Conservation (phyloP, 2,113 vertebrate genomes). For the Bucco capensis region DNA sequence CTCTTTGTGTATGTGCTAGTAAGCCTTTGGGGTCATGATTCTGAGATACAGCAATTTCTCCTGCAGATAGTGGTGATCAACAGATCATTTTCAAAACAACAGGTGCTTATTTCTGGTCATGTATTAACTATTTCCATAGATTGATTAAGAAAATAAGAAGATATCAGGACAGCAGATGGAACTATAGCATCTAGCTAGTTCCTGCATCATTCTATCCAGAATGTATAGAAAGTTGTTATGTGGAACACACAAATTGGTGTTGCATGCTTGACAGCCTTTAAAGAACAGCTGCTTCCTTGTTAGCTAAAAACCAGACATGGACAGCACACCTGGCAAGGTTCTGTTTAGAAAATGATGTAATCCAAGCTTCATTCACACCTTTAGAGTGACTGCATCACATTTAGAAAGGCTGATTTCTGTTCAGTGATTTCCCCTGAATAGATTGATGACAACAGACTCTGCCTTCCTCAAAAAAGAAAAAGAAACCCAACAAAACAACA, state of each 20-base stretch:
- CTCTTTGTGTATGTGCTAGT: neutral
- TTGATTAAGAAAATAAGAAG: neutral
- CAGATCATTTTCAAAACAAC: neutral
- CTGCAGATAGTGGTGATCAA: neutral
- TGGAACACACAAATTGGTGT: neutral
- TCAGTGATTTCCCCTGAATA: neutral
- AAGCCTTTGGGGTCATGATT: neutral
- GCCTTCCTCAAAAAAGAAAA: neutral
- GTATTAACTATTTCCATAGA: neutral
- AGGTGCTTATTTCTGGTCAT: neutral
- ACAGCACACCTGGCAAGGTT: neutral
- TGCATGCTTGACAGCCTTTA: neutral
- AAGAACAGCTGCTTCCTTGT: neutral
- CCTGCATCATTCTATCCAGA: neutral
- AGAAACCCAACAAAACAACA: no score
- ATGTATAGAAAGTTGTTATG: neutral
- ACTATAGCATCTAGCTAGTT: neutral
- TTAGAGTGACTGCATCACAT: neutral
- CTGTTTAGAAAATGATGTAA: neutral
- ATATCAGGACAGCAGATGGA: neutral
- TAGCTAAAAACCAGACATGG: neutral
- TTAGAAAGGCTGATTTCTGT: neutral
- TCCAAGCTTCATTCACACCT: neutral
- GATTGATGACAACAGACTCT: neutral
- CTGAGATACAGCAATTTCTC: neutral